Evolutionary conservation across 2,888 invertebrate genomes (phyloP), one percentile per base, ranked within the genome.

Genomic region (Horisme vitalbata): DNA sequence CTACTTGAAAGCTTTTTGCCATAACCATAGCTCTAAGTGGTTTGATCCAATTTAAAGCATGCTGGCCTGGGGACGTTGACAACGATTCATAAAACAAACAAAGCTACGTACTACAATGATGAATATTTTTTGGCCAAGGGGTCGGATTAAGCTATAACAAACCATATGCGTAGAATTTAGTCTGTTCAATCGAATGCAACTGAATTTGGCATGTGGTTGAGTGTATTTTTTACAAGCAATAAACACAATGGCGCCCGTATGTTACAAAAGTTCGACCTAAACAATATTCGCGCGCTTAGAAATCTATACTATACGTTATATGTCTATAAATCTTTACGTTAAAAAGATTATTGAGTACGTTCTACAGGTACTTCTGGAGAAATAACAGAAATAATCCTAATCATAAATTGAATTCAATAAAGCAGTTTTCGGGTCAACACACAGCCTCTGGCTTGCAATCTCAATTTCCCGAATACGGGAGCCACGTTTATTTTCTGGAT

Each of bases 371-470:
- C 41, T 48, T 34, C 11, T 24, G 35, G 12, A 46, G 28, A 38
- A 24, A 43, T 33, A 11, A 10, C 41, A 36, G 24, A 71, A 81
- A 77, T 61, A 79, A 77, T 75, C 68, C 61, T 73, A 77, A 77
- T 78, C 71, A 76, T 79, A 79, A 79, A 67, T 77, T 75, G 67
- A 79, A 83, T 84, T 79, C 71, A 78, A 82, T 82, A 75, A 70
- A 68, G 62, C 50, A 65, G 63, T 71, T 71, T 64, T 60, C 61
- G 69, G 63, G 68, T 72, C 60, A 66, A 60, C 61, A 65, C 61
- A 56, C 55, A 59, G 80, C 84, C 79, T 61, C 69, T 57, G 75
- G 83, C 79, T 65, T 57, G 57, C 61, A 75, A 75, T 79, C 68
- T 62, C 61, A 54, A 65, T 68, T 66, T 68, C 66, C 75, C 62